Evolutionary conservation across 2,113 vertebrate genomes (phyloP), one percentile per base, ranked within the genome.

Genomic region (Sardina pilchardus): DNA sequence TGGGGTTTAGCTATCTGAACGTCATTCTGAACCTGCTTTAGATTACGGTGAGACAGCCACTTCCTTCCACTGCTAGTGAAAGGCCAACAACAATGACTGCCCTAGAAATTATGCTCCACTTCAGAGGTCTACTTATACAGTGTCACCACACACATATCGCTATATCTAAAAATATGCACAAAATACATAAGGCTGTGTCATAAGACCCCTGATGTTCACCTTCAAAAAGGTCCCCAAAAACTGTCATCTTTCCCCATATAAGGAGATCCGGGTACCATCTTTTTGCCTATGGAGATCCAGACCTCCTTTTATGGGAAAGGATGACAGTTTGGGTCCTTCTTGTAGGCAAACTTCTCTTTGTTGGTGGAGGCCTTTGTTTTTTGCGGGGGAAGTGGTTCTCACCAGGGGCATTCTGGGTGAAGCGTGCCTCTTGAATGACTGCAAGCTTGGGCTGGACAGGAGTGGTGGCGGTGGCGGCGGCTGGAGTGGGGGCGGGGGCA

Each of bases 321-420:
- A n/a, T n/a, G n/a, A n/a, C n/a, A n/a, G n/a, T n/a, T n/a, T n/a
- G n/a, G n/a, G n/a, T n/a, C n/a, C n/a, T n/a, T 42, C 4, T 42
- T 42, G 39, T 42, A 42, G 39, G 39, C 39, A 42, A 42, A 42
- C 39, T 42, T 42, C 4, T 43, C 24, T 10, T 39, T 6, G 53
- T 59, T 24, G 6, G 53, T 42, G 19, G n/a, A n/a, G n/a, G n/a
- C n/a, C n/a, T n/a, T n/a, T n/a, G n/a, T n/a, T n/a, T n/a, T n/a
- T n/a, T n/a, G n/a, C n/a, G n/a, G 4, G 36, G 36, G 78, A 53
- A 9, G 59, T 1, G 24, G 4, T 0, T 34, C 93, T 94, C 91
- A 99, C 98, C 98, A 94, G 97, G 92, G 50, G 98, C 96, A 43
- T 96, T 99, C 95, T 99, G 98, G 91, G 97, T 95, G 91, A 98